Percentiles rank a stretch among this genome's conserved stretches.
These are phyloP conservation scores for Hippocampus mohnikei DNA, from an alignment of 2,113 vertebrate species.

Conservation along the genomic window DNA sequence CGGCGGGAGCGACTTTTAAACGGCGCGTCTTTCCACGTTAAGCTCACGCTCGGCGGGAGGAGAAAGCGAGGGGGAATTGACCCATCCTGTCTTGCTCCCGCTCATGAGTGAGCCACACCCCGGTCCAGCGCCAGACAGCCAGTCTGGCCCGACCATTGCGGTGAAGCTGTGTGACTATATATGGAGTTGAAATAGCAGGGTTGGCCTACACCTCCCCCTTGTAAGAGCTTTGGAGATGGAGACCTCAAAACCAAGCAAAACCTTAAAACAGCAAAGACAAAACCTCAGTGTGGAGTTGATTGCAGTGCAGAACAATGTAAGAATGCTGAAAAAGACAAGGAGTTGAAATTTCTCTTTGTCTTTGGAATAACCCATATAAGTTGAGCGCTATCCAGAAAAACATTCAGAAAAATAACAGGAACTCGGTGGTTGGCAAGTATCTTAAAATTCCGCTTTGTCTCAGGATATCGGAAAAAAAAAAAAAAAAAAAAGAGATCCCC, in stretches of 20 bases:
- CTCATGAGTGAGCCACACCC: slow-evolving; percentile 58
- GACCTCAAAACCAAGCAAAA: slow-evolving; percentile 59
- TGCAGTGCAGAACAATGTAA: slow-evolving; percentile 57
- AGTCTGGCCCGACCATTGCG: slow-evolving; percentile 65
- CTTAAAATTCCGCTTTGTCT: neutral
- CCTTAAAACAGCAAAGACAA: slow-evolving; percentile 67
- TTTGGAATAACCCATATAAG: slow-evolving; percentile 9
- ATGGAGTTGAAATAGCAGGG: slow-evolving; percentile 70
- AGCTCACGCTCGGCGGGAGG: neutral
- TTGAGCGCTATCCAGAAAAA: neutral
- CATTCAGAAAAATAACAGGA: neutral
- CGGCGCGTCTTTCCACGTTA: slow-evolving; percentile 13
- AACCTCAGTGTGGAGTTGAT: slow-evolving; percentile 51
- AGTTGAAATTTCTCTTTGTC: neutral
- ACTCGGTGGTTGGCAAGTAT: neutral
- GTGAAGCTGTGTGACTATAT: slow-evolving; percentile 72
- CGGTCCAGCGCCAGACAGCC: slow-evolving; percentile 63
- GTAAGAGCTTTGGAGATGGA: slow-evolving; percentile 48
- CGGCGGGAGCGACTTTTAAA: slow-evolving; percentile 2
- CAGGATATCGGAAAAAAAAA: neutral
- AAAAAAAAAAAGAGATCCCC: neutral
- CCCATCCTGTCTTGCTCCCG: slow-evolving; percentile 24
- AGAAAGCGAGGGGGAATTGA: neutral
- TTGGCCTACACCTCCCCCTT: slow-evolving; percentile 57
- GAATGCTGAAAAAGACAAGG: slow-evolving; percentile 11